Base-by-base conservation (phyloP, 2,113 vertebrate species). In the Perca fluviatilis region DNA sequence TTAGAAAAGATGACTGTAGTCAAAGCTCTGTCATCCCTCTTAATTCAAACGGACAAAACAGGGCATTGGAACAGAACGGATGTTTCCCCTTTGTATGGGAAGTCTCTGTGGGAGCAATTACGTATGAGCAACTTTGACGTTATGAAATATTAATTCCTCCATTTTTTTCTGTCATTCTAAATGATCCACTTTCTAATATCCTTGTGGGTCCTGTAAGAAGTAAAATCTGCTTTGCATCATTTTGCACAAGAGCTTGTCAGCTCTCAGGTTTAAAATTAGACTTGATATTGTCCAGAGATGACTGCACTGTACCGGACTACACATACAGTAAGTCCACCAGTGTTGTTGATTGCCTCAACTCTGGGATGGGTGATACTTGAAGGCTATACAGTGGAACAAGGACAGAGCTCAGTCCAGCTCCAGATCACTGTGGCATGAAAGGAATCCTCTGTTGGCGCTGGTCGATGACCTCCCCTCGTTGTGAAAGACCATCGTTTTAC, bases 381-480 rank as follows among this genome's bases (percentile, higher is more conserved):
- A 46, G 60, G 58, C 65, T 18, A 47, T 85, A 33, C 57, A 85
- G 70, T 69, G 74, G 49, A 79, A 74, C 76, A 76, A 67, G 79
- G 54, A 25, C 71, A 46, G 80, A 73, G 57, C 74, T 82, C 47
- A 53, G 83, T 86, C 74, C 51, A 43, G 83, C 73, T 84, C 82
- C 80, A 83, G 82, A 86, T 88, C 87, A 23, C 79, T 18, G 60
- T 63, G 74, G 84, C 58, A 91, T 92, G 90, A 94, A 92, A 88
- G 83, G 89, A 90, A 84, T 92, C 86, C 83, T 91, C 82, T 93
- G 85, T 92, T 83, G 91, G 82, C 5, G 16, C 69, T 86, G 68
- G 69, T 68, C 36, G 15, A 72, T 43, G 36, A 46, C 56, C 23
- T 66, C 77, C 33, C 33, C 6, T 62, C 74, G 62, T 33, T 64